These are phyloP conservation scores for Vidua macroura DNA, from an alignment of 2,113 vertebrate species.

Conservation along the genomic window DNA sequence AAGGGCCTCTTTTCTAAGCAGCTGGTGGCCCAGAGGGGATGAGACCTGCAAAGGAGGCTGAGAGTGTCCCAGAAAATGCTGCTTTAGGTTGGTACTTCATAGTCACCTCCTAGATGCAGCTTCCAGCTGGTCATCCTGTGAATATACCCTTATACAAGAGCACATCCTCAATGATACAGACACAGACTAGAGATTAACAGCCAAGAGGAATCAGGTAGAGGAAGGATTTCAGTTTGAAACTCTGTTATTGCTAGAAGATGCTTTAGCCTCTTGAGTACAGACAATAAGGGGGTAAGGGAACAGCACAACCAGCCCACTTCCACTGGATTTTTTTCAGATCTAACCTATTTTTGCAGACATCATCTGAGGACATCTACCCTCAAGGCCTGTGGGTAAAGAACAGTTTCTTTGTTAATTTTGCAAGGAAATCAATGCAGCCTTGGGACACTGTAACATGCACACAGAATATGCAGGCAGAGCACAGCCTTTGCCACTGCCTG, in stretches of 20 bases:
- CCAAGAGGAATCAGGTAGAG: not conserved
- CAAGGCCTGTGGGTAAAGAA: not conserved
- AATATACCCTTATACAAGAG: not conserved
- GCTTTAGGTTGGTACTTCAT: not conserved
- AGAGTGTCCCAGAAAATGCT: not conserved
- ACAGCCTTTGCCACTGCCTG: not conserved
- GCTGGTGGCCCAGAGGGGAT: not conserved
- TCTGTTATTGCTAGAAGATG: not conserved
- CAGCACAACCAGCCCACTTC: not conserved
- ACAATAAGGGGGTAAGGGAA: not conserved
- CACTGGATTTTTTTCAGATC: not conserved
- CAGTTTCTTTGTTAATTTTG: constrained; percentile 18
- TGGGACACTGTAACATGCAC: not conserved
- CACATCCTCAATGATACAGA: not conserved
- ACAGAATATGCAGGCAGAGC: not conserved
- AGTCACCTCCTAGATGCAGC: not conserved
- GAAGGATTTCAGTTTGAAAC: not conserved
- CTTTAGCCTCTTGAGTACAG: not conserved
- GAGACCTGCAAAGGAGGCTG: not conserved
- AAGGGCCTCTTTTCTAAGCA: not conserved
- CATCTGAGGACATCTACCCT: constrained; percentile 8
- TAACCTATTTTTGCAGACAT: not conserved
- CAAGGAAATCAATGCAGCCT: constrained; percentile 12
- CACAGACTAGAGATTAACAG: not conserved
- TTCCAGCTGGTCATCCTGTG: not conserved